phyloP scores from a whole-genome alignment of 2,113 vertebrate species.

The Merops nubicus region DNA sequence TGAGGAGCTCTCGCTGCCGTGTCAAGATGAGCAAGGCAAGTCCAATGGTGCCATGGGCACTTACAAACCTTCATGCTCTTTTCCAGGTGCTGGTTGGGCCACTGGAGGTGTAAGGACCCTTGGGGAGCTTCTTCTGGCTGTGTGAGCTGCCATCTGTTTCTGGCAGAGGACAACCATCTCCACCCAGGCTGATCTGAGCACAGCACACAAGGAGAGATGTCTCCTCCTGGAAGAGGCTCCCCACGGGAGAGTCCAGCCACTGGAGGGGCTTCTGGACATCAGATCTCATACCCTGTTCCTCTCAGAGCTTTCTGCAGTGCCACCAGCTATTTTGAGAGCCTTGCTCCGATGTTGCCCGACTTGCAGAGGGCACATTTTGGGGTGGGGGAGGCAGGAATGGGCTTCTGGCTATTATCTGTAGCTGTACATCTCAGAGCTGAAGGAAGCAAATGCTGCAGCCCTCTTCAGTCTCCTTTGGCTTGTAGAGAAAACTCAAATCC shows the following conservation, averaged over 20 bases:
- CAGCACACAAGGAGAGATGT: background rate
- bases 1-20: rapidly evolving
- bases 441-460: too few relatives aligned
- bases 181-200: rapidly evolving
- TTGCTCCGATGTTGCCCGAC: background rate
- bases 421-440: background rate
- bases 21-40: constrained; percentile 55
- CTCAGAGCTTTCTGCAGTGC: background rate
- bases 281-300: background rate
- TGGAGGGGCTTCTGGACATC: rapidly evolving
- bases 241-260: background rate
- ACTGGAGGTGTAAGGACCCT: rapidly evolving
- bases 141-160: rapidly evolving
- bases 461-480: background rate
- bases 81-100: background rate
- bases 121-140: rapidly evolving
- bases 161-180: background rate
- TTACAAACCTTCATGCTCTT: background rate
- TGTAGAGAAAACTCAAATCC: background rate
- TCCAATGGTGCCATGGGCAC: rapidly evolving
- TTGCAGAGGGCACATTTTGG: background rate
- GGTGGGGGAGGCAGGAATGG: too few relatives aligned
- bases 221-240: background rate
- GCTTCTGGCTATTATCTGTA: rapidly evolving
- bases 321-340: rapidly evolving